These are phyloP conservation scores for Cryptocephalus moraei DNA, from an alignment of 2,888 invertebrate species.

Conservation along the genomic window DNA sequence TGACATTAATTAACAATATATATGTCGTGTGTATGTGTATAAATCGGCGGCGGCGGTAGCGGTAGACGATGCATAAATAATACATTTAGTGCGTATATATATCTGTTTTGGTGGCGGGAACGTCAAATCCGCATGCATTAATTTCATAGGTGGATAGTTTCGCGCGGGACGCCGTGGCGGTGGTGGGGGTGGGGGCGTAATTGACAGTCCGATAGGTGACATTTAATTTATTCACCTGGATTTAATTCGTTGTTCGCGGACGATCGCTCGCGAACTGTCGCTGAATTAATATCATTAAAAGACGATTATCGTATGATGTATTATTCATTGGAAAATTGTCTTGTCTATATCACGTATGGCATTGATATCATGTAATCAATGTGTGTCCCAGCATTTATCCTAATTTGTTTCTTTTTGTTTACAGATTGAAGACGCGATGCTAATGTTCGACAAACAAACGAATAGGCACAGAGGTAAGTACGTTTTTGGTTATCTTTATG, in stretches of 20 bases:
- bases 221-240: neutral
- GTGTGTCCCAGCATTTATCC: neutral
- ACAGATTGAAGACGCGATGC: conserved; percentile 99
- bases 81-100: conserved; percentile 7
- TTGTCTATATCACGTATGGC: neutral
- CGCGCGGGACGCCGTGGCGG: too few species aligned
- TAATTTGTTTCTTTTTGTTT: conserved; percentile 42
- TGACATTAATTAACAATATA: too few species aligned
- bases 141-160: conserved; percentile 22
- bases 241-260: too few species aligned
- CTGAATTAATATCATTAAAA: too few species aligned
- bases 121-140: conserved; percentile 18
- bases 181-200: too few species aligned
- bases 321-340: too few species aligned
- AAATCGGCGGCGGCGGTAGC: neutral
- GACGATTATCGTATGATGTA: too few species aligned
- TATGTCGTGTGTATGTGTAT: too few species aligned
- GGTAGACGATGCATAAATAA: conserved; percentile 21
- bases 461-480: conserved; percentile 97
- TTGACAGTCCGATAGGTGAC: conserved; percentile 8
- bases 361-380: neutral
- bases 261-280: too few species aligned
- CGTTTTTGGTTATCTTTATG: conserved; percentile 3
- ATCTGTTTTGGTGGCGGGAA: conserved; percentile 15
- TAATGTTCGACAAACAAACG: conserved; percentile 99